phyloP scores from a whole-genome alignment of 2,113 vertebrate species.

The Burhinus bistriatus region DNA sequence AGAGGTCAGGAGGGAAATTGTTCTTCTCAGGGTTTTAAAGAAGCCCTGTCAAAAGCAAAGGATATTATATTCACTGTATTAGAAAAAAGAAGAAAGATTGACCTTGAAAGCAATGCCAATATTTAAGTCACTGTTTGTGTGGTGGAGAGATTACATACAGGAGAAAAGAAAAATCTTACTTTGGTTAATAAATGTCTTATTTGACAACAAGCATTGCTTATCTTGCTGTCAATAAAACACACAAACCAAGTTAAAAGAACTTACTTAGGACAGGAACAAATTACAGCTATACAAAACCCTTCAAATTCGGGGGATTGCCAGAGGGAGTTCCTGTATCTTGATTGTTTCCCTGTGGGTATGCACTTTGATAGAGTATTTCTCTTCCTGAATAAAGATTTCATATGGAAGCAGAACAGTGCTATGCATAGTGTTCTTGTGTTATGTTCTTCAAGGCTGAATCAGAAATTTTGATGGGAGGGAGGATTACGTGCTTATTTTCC shows the following conservation, averaged over 20 bases:
- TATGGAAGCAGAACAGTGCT: background rate
- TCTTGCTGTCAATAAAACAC: background rate
- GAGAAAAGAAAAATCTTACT: background rate
- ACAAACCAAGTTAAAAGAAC: background rate
- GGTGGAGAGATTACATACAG: background rate
- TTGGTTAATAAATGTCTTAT: background rate
- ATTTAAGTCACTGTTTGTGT: background rate
- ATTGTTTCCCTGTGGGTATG: background rate
- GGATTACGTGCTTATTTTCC: background rate
- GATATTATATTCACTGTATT: background rate
- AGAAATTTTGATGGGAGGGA: background rate
- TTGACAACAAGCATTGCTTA: background rate
- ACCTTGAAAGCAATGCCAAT: background rate
- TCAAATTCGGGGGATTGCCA: background rate
- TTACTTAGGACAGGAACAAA: background rate
- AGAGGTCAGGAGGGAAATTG: background rate
- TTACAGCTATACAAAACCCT: background rate
- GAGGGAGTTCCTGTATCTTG: background rate
- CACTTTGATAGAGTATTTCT: background rate
- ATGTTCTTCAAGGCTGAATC: background rate
- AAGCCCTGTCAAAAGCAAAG: background rate
- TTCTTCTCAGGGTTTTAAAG: background rate
- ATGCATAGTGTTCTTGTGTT: background rate
- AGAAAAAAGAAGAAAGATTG: background rate
- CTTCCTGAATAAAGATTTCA: background rate